phyloP scores from a whole-genome alignment of 2,797 vertebrate species.

The Syncerus caffer region DNA sequence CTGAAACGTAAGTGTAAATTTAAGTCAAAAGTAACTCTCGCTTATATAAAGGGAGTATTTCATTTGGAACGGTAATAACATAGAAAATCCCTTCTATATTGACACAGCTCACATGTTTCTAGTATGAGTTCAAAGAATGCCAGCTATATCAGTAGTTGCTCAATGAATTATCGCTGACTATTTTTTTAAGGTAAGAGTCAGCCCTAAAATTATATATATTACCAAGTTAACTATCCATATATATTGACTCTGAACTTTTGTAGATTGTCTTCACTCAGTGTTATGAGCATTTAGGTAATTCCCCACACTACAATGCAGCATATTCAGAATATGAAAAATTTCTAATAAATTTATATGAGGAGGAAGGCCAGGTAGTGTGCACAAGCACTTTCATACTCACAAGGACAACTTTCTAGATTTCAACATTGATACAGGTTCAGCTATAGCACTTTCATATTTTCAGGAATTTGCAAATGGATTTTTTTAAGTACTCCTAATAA shows the following conservation, averaged over 20 bases:
- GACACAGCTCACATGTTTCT: neutral
- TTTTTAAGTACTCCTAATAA: constrained; percentile 80
- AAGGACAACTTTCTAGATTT: constrained; percentile 41
- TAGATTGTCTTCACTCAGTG: neutral
- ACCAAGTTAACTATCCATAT: neutral
- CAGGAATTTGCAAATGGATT: constrained; percentile 78
- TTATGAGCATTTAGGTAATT: neutral
- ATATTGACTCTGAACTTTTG: neutral
- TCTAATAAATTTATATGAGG: neutral
- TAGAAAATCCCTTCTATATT: neutral
- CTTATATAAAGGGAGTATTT: neutral
- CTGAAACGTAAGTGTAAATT: neutral
- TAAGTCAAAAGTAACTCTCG: neutral
- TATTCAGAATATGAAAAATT: neutral
- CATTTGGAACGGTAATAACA: neutral
- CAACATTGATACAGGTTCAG: constrained; percentile 68
- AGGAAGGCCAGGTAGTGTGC: neutral
- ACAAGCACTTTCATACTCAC: constrained; percentile 18
- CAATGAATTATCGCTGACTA: neutral
- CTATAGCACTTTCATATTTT: constrained; percentile 73
- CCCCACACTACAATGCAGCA: neutral
- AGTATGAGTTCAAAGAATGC: neutral
- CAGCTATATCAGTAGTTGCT: neutral
- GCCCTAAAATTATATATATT: neutral
- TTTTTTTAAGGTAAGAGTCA: neutral